These are phyloP conservation scores for Saccopteryx leptura DNA, from an alignment of 2,113 vertebrate genomes.

Conservation along the genomic window DNA sequence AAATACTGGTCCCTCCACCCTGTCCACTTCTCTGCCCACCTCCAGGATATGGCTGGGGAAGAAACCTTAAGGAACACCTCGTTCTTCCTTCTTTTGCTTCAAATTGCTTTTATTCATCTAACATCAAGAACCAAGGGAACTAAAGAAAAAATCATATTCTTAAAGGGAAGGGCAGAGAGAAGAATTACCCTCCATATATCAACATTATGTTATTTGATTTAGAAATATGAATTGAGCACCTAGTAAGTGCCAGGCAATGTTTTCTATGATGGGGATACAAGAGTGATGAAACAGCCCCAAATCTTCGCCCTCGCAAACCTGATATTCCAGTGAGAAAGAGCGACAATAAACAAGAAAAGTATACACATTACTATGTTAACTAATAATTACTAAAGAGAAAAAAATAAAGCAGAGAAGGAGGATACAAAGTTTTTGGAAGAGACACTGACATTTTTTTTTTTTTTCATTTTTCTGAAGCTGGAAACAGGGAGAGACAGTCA, in stretches of 20 bases:
- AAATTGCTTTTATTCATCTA: conserved; percentile 1
- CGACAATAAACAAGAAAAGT: conserved; percentile 21
- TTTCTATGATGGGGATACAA: neutral
- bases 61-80: neutral
- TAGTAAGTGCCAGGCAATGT: neutral
- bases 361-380: neutral
- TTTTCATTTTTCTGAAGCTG: too few species aligned
- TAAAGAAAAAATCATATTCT: neutral
- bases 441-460: conserved; percentile 10
- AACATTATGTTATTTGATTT: neutral
- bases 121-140: neutral
- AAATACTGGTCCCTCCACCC: neutral
- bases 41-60: neutral
- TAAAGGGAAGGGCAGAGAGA: neutral
- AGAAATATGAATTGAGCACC: conserved; percentile 43
- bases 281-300: neutral
- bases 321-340: neutral
- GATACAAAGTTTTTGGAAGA: neutral
- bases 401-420: neutral
- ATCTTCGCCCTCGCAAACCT: neutral
- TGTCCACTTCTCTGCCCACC: neutral
- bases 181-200: neutral
- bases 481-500: too few species aligned
- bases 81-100: conserved; percentile 6
- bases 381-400: neutral